Evolutionary conservation across 2,113 vertebrate species (phyloP), one percentile per base, ranked within the genome.

Genomic region (Scytalopus superciliaris): DNA sequence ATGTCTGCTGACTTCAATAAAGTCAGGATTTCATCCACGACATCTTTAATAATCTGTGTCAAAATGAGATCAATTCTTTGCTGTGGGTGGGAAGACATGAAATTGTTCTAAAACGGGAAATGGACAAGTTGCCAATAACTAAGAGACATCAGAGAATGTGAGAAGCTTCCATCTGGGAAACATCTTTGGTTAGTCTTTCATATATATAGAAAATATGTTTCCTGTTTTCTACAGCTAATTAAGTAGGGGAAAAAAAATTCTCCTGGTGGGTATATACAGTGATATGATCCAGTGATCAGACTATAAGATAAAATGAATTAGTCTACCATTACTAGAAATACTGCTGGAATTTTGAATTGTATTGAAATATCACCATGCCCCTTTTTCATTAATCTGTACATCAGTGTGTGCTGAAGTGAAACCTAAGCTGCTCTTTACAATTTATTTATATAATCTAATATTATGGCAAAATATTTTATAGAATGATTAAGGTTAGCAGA

Each of bases 21-120:
- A 50, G 27, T 27, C 37, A 50, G 37, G 70, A 77, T 93, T 95
- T 96, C 84, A 89, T 76, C 84, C 82, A 90, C 27, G 10, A 44
- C 57, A 28, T 92, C 87, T 93, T 95, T 92, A 91, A 96, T 96
- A 93, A 95, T 86, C 85, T 96, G 64, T 95, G 75, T 90, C 93
- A 92, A 94, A 96, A 62, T 85, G 42, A 92, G 50, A 95, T 88
- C 82, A 70, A 31, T 84, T 88, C 72, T 94, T 96, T 86, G 72
- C 76, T 86, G 63, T 78, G 68, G 67, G 79, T 86, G 68, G 79
- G 72, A 93, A 94, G 92, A 94, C 2, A 2, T 56, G 60, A 88
- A 93, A 90, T 91, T 88, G 35, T 67, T 93, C 64, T 86, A 50
- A 93, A 96, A 93, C 68, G 44, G 79, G 91, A 96, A 96, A 95